Base-by-base conservation (phyloP, 2,113 vertebrate species). In the Cyanoderma ruficeps region DNA sequence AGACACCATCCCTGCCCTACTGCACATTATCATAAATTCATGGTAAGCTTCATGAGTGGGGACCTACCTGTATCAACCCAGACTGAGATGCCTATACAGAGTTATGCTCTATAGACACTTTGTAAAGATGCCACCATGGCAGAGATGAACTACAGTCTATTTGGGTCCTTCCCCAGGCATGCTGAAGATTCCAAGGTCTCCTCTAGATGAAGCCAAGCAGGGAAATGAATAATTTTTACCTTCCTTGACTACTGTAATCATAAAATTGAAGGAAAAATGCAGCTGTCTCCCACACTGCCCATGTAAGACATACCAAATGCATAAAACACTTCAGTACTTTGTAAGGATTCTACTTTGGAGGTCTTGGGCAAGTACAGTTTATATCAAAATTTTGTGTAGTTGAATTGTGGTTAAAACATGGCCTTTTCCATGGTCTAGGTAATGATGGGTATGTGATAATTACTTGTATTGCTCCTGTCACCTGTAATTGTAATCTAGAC, bases 21-120 rank as follows among this genome's bases (percentile, higher is more conserved):
- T 35, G 25, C 0, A 0, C 21, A 23, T 19, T 57, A 25, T 4
- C 22, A 11, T 44, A 27, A 65, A 72, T 56, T 87, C 8, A 10
- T 35, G 7, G 7, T 56, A 52, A 56, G 4, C 12, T 57, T 70
- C 13, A 50, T 5, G 16, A 15, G 2, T 42, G 14, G 15, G 7
- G 20, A 64, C 12, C 33, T 53, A 37, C 17, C 6, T 17, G 8
- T 39, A 60, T 7, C 13, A 37, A 31, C 15, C 11, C 35, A 44
- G 39, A 91, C 4, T n/a, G 13, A 59, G 27, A 33, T 19, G 8
- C 12, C 17, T 25, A 3, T 20, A 46, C 1, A 7, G 17, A 63
- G 22, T 63, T 82, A 33, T 78, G 11, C 22, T 87, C 30, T 63
- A 9, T 1, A 42, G 33, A 63, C 13, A 49, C 9, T 68, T 65